A percentile compares a stretch with the other conserved stretches of the same genome.
Conservation (phyloP, 2,888 invertebrate species). For the Drosophila demipolita region DNA sequence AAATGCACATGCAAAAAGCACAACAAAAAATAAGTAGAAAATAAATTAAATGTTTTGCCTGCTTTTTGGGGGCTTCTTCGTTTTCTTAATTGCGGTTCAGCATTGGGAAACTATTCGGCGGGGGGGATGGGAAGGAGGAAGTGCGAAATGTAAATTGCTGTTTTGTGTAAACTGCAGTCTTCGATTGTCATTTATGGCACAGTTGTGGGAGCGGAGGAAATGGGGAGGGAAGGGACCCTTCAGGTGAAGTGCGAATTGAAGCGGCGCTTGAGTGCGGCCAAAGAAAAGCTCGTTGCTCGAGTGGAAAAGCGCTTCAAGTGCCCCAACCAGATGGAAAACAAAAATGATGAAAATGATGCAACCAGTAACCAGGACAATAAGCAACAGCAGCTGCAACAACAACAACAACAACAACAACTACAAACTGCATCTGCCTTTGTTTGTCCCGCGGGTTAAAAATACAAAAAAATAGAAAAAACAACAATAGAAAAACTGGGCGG, state of each 20-base stretch:
- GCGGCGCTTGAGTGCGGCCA: constrained; percentile 70
- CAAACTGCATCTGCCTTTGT: constrained; percentile 47
- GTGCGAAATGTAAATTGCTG: constrained; percentile 11
- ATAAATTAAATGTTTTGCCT: constrained; percentile 34
- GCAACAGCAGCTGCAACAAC: constrained; percentile 27
- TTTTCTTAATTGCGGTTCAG: constrained; percentile 45
- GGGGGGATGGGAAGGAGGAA: background rate
- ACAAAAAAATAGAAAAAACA: constrained; percentile 15
- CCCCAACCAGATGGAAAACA: constrained; percentile 46
- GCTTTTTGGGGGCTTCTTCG: constrained; percentile 31
- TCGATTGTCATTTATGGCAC: constrained; percentile 72
- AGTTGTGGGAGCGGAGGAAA: background rate
- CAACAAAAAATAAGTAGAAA: background rate
- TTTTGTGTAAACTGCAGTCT: constrained; percentile 41
- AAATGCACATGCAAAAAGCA: constrained; percentile 25
- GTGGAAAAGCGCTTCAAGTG: constrained; percentile 66
- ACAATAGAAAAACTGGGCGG: constrained; percentile 4
- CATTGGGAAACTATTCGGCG: background rate
- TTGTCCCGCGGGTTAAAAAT: constrained; percentile 25
- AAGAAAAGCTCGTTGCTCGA: constrained; percentile 70
- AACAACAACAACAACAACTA: constrained; percentile 23
- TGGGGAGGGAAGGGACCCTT: constrained; percentile 36
- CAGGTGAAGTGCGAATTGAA: constrained; percentile 80
- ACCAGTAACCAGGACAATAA: constrained; percentile 49
- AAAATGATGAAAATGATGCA: constrained; percentile 58